Conservation (phyloP, 2,797 vertebrate genomes). For the Acipenser ruthenus region DNA sequence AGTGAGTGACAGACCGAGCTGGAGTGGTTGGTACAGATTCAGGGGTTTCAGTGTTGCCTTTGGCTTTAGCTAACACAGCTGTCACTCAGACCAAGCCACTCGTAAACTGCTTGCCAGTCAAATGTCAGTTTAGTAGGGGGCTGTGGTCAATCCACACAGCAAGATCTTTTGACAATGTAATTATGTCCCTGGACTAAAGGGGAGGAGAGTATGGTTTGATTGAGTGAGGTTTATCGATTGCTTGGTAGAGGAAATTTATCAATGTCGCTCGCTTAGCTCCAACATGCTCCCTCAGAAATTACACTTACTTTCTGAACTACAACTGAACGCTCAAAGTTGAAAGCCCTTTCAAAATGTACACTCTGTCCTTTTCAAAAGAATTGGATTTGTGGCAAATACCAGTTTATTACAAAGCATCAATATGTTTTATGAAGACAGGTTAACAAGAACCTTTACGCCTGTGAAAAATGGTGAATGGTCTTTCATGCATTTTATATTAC, state of each 20-base stretch:
- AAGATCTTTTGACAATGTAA: constrained; percentile 67
- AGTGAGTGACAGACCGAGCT: constrained; percentile 37
- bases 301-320: constrained; percentile 40
- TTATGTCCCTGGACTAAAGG: constrained; percentile 53
- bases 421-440: constrained; percentile 10
- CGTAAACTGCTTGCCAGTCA: constrained; percentile 61
- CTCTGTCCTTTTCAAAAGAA: constrained; percentile 54
- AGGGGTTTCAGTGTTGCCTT: constrained; percentile 61
- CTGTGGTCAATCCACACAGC: constrained; percentile 40
- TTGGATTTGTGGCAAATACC: constrained; percentile 11
- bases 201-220: constrained; percentile 41
- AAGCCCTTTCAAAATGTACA: constrained; percentile 45
- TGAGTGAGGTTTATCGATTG: constrained; percentile 66
- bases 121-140: constrained; percentile 44
- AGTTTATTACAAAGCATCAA: constrained; percentile 9
- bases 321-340: constrained; percentile 30
- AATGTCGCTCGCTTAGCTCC: constrained; percentile 56
- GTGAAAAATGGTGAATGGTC: neutral
- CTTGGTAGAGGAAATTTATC: constrained; percentile 71
- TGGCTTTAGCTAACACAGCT: constrained; percentile 46
- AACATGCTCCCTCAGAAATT: constrained; percentile 47
- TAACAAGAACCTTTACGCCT: neutral
- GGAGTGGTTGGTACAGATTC: constrained; percentile 54
- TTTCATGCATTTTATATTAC: too few species aligned
- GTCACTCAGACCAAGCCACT: constrained; percentile 47